Base-by-base conservation (phyloP, 2,797 vertebrate genomes). In the Eupleurogrammus muticus region DNA sequence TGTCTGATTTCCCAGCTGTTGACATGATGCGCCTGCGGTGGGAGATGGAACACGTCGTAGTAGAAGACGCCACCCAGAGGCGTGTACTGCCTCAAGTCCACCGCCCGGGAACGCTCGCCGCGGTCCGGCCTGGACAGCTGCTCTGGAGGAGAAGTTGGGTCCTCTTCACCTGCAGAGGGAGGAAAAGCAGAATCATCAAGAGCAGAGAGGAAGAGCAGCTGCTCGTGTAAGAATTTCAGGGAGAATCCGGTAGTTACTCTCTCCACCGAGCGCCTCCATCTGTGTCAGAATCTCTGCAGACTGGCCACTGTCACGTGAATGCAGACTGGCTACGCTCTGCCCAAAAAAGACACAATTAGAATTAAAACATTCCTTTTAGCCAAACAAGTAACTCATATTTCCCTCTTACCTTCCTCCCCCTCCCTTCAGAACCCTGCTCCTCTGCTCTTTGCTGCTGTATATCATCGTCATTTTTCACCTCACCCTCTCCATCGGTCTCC, bases 31-130 rank as follows among this genome's bases (percentile, higher is more conserved):
- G 87, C 86, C 81, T 96, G 97, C 0, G 95, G 95, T 0, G 96
- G 97, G 23, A 99, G 91, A 55, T 83, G 84, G 75, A 97, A 93
- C 0, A 86, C 80, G 0, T 95, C 87, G 0, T 93, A 95, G 75
- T 94, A 95, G 81, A 94, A 96, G 64, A 98, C 92, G 0, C 97
- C 97, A 0, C 97, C 97, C 79, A 99, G 66, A 0, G 92, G 86
- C 0, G 83, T 88, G 84, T 94, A 96, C 60, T 93, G 94, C 51
- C 82, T 89, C 83, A 96, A 44, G 81, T 99, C 96, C 61, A 96
- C 93, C 5, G 89, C 50, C 19, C 79, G 64, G 4, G 64, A 35
- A 0, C 58, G 34, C 1, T 89, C 82, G 3, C 16, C 5, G 3
- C 1, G 0, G 0, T 62, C 40, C 3, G 24, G 50, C 8, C 17